Percentiles rank a stretch among this genome's conserved stretches.
Conservation (phyloP, 1,140 invertebrate species). For the Drosophila simulans region DNA sequence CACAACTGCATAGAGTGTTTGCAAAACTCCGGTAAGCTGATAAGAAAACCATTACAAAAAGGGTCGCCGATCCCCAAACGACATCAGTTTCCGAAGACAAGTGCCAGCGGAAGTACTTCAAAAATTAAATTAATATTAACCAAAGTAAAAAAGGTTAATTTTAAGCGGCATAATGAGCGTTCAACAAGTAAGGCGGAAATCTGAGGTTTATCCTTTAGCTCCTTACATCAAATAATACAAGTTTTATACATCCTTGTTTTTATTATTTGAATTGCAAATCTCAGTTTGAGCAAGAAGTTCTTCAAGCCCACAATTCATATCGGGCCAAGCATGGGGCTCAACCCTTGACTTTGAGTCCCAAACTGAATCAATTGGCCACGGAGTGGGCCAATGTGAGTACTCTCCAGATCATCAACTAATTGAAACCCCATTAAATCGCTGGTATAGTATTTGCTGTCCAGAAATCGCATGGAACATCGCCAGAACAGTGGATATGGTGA, state of each 20-base stretch:
- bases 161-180: slow-evolving; percentile 26
- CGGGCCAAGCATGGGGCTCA: slow-evolving; percentile 43
- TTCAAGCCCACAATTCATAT: slow-evolving; percentile 58
- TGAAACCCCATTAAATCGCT: too few relatives aligned
- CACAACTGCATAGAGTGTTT: slow-evolving; percentile 13
- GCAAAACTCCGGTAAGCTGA: slow-evolving; percentile 41
- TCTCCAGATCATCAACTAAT: neutral
- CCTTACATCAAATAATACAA: neutral
- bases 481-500: slow-evolving; percentile 91
- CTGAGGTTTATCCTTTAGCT: too few relatives aligned
- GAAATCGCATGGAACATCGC: slow-evolving; percentile 86
- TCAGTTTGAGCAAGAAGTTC: slow-evolving; percentile 61
- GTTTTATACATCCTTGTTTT: neutral
- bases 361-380: slow-evolving; percentile 43
- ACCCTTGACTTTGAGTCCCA: slow-evolving; percentile 26
- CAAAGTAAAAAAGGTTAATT: neutral
- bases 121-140: slow-evolving; percentile 15
- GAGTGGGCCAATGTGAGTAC: slow-evolving; percentile 57
- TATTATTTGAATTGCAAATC: neutral
- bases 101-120: neutral
- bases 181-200: slow-evolving; percentile 32
- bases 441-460: slow-evolving; percentile 47
- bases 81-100: slow-evolving; percentile 31
- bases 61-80: slow-evolving; percentile 1
- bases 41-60: slow-evolving; percentile 62